Conservation (phyloP, 2,888 invertebrate species). For the Drosophila bunnanda region DNA sequence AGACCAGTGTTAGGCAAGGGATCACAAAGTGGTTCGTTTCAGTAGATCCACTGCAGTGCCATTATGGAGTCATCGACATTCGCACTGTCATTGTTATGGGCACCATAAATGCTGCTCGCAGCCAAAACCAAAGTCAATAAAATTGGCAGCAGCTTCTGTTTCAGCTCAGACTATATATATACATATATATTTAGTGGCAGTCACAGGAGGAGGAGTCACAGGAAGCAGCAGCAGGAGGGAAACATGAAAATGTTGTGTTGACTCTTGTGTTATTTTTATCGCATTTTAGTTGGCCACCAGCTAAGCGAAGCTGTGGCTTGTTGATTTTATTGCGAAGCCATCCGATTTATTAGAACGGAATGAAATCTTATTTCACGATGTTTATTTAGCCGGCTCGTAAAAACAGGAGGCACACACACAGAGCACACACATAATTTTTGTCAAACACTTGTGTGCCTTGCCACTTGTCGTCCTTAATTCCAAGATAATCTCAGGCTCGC, state of each 20-base stretch:
- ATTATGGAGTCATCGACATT: constrained; percentile 50
- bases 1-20: constrained; percentile 36
- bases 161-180: constrained; percentile 6
- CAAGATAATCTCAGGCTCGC: constrained; percentile 7
- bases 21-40: constrained; percentile 34
- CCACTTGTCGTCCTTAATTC: constrained; percentile 27
- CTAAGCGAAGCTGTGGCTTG: constrained; percentile 33
- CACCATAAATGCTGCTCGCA: constrained; percentile 58
- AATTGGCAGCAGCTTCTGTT: constrained; percentile 42
- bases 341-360: constrained; percentile 68
- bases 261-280: constrained; percentile 72
- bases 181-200: constrained; percentile 20
- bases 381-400: constrained; percentile 56
- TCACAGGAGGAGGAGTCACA: not conserved
- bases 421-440: constrained; percentile 59
- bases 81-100: constrained; percentile 62
- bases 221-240: not conserved
- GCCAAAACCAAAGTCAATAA: constrained; percentile 73
- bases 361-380: constrained; percentile 73
- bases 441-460: constrained; percentile 51
- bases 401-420: constrained; percentile 16
- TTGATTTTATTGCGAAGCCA: constrained; percentile 68
- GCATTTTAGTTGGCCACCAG: constrained; percentile 64
- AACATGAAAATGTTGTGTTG: constrained; percentile 53
- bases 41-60: constrained; percentile 32